Conservation (phyloP, 2,113 vertebrate species). For the Mola mola region DNA sequence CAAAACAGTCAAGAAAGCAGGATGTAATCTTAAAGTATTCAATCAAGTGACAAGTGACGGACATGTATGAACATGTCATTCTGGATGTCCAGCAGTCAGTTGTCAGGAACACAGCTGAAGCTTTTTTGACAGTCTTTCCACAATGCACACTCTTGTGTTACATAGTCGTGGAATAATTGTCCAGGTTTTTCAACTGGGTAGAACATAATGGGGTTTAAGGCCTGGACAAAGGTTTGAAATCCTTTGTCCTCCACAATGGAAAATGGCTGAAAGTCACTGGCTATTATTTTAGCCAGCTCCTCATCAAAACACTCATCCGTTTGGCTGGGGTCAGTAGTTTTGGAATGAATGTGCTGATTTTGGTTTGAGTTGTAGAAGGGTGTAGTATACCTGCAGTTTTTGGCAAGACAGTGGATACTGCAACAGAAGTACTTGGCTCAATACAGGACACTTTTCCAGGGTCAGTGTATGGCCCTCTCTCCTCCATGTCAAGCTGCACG, state of each 20-base stretch:
- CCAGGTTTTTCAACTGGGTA: background rate
- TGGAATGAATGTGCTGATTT: background rate
- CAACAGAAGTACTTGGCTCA: too few relatives aligned
- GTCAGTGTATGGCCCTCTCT: too few relatives aligned
- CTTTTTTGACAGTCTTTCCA: background rate
- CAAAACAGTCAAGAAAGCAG: conserved; percentile 57
- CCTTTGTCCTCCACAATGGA: conserved; percentile 3
- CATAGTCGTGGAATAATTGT: background rate
- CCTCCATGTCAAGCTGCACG: too few relatives aligned
- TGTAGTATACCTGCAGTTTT: too few relatives aligned
- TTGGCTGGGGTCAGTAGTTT: background rate
- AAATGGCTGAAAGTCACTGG: background rate
- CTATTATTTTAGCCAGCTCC: conserved; percentile 2
- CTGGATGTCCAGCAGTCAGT: conserved; percentile 15
- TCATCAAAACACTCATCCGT: background rate
- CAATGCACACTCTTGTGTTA: background rate
- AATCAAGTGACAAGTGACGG: conserved; percentile 7
- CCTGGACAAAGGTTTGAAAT: background rate
- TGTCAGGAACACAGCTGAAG: conserved; percentile 8
- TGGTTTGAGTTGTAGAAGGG: conserved; percentile 1
- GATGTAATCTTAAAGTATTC: conserved; percentile 8
- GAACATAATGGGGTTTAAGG: background rate
- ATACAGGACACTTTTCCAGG: too few relatives aligned
- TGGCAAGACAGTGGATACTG: too few relatives aligned
- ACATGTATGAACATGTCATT: conserved; percentile 8